Percentiles rank a stretch among this genome's conserved stretches.
phyloP scores from a whole-genome alignment of 2,113 vertebrate species.

The Microtus pennsylvanicus region DNA sequence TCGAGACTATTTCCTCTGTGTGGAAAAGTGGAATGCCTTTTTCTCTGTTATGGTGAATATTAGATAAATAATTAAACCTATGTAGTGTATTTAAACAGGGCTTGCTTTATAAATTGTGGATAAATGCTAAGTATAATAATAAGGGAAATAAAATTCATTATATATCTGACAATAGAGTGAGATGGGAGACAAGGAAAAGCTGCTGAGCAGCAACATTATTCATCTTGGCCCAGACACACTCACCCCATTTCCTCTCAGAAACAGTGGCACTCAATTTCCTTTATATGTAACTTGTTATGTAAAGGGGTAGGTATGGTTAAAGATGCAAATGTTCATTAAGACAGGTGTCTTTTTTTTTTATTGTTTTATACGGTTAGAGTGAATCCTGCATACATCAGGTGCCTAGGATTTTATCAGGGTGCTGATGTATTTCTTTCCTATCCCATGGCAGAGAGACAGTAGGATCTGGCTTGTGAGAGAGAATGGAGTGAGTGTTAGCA shows the following conservation, averaged over 20 bases:
- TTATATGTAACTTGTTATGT: slow-evolving; percentile 17
- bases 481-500: neutral
- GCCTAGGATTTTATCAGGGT: neutral
- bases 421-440: neutral
- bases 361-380: neutral
- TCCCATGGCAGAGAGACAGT: too few relatives aligned
- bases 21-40: neutral
- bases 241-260: slow-evolving; percentile 21
- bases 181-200: neutral
- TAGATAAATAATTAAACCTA: neutral
- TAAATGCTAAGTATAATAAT: neutral
- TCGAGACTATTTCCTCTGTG: neutral
- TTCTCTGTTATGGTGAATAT: neutral
- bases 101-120: neutral
- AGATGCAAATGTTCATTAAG: slow-evolving; percentile 17
- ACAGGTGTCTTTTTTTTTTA: neutral
- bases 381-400: neutral
- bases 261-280: neutral
- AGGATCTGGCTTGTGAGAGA: neutral
- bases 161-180: neutral
- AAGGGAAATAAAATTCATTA: neutral
- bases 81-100: neutral
- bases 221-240: neutral
- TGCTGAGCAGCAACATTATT: neutral
- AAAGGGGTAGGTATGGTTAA: neutral